These are phyloP conservation scores for Felis chaus DNA, from an alignment of 2,113 vertebrate genomes.

Conservation along the genomic window DNA sequence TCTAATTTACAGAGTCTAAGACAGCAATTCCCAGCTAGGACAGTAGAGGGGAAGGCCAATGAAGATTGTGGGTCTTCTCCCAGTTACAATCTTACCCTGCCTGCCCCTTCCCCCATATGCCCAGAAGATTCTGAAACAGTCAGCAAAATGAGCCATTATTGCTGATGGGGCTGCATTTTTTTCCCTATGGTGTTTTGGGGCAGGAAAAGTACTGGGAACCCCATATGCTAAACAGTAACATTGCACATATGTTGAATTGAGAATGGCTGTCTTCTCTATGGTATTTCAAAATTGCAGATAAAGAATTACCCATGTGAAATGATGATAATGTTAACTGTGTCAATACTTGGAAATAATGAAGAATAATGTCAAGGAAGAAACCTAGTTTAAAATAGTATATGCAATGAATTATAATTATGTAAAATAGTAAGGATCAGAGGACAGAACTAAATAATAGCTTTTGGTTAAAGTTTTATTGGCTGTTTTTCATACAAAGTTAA, in stretches of 20 bases:
- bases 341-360: not conserved
- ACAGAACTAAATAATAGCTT: not conserved
- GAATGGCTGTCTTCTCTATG: not conserved
- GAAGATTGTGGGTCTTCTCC: not conserved
- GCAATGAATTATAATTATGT: not conserved
- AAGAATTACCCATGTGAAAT: not conserved
- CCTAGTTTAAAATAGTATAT: not conserved
- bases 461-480: not conserved
- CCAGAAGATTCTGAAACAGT: not conserved
- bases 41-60: not conserved
- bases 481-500: not conserved
- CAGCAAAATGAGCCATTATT: not conserved
- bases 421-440: not conserved
- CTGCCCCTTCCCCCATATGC: rapidly evolving
- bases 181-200: not conserved
- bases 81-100: not conserved
- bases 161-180: not conserved
- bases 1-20: not conserved
- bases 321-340: not conserved
- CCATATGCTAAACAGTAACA: not conserved
- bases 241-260: not conserved
- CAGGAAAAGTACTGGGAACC: not conserved
- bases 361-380: constrained; percentile 7
- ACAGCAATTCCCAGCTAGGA: not conserved
- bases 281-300: not conserved